These are phyloP conservation scores for Phoxinus phoxinus DNA, from an alignment of 2,113 vertebrate species.

Conservation along the genomic window DNA sequence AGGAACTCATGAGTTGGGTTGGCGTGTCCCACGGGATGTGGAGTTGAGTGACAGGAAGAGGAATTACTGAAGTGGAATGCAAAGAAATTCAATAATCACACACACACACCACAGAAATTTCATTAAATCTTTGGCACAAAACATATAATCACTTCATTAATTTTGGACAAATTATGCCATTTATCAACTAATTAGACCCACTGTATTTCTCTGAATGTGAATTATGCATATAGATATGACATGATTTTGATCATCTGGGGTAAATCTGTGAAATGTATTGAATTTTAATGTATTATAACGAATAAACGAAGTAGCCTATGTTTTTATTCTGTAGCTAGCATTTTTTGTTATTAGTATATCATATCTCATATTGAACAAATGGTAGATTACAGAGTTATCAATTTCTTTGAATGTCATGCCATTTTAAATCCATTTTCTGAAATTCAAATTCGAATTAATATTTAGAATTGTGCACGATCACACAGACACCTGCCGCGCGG, in stretches of 20 bases:
- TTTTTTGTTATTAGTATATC: neutral
- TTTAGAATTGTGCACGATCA: neutral
- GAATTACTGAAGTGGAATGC: neutral
- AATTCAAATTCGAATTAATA: neutral
- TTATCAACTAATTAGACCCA: too few relatives aligned
- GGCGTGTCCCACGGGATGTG: neutral
- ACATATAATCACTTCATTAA: neutral
- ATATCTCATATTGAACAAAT: neutral
- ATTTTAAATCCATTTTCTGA: neutral
- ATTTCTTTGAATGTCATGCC: neutral
- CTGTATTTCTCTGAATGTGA: neutral
- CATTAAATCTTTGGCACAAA: neutral
- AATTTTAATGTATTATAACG: neutral
- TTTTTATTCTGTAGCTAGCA: neutral
- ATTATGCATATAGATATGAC: neutral
- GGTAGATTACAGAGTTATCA: neutral
- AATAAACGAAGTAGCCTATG: neutral
- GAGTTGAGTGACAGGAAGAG: conserved; percentile 2
- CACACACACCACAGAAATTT: neutral
- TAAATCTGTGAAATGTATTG: neutral
- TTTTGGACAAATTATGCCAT: neutral
- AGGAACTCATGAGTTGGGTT: neutral
- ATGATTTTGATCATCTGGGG: neutral
- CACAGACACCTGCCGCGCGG: neutral
- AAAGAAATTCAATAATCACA: neutral